Percentiles rank a stretch among this genome's conserved stretches.
Conservation (phyloP, 2,113 vertebrate species). For the Myotis brandtii region DNA sequence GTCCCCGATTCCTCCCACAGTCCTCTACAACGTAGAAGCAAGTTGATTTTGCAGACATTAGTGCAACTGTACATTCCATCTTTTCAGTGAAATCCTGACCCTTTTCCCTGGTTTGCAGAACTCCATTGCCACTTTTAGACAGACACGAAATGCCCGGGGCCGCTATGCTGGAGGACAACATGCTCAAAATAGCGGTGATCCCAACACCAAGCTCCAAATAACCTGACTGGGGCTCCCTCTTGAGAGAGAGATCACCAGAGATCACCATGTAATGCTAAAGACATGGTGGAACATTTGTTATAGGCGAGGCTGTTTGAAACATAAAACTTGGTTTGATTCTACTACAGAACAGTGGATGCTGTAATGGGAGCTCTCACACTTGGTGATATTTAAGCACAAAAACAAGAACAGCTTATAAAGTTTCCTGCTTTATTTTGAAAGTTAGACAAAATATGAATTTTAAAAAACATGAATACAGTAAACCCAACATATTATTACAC, state of each 20-base stretch:
- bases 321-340: not conserved
- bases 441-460: not conserved
- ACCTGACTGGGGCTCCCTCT: not conserved
- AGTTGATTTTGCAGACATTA: slow-evolving; percentile 78
- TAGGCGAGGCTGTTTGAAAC: not conserved
- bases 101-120: not conserved
- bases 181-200: not conserved
- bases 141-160: not conserved
- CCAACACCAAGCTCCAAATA: not conserved
- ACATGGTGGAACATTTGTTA: no score
- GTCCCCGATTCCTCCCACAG: slow-evolving; percentile 72
- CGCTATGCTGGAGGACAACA: not conserved
- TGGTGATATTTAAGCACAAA: not conserved
- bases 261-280: not conserved
- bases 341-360: not conserved
- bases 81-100: slow-evolving; percentile 65
- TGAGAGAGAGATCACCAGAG: not conserved
- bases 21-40: slow-evolving; percentile 55
- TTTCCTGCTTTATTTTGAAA: not conserved
- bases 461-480: not conserved
- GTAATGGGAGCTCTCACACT: not conserved
- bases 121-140: not conserved
- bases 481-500: not conserved
- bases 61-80: slow-evolving; percentile 73
- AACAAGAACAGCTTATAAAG: not conserved